Evolutionary conservation across 2,888 invertebrate species (phyloP).

Genomic region (Palloptera scutellata): DNA sequence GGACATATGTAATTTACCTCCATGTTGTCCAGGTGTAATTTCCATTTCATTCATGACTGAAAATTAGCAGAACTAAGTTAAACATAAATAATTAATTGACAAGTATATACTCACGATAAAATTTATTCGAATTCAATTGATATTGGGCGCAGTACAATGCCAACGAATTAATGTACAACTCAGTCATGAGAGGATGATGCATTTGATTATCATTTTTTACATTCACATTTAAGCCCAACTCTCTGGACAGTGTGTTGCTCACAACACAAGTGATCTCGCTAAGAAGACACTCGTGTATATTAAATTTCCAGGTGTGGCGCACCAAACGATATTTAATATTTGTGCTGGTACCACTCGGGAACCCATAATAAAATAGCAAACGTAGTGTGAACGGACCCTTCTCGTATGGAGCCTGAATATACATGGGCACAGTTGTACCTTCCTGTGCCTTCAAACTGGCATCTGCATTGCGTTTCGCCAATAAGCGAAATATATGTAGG

Average conservation of each 20-base stretch:
- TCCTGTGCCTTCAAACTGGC: conserved; percentile 57
- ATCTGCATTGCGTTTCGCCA: conserved; percentile 45
- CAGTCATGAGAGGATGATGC: conserved; percentile 65
- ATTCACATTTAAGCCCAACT: conserved; percentile 73
- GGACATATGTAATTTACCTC: conserved; percentile 42
- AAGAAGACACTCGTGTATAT: conserved; percentile 70
- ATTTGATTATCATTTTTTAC: conserved; percentile 75
- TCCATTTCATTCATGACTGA: conserved; percentile 61
- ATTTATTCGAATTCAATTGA: conserved; percentile 49
- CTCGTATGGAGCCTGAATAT: conserved; percentile 75
- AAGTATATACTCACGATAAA: conserved; percentile 52
- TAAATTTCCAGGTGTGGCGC: conserved; percentile 72
- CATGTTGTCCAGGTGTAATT: conserved; percentile 52
- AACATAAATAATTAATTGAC: not conserved
- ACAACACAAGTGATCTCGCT: conserved; percentile 66
- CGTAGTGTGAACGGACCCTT: conserved; percentile 72
- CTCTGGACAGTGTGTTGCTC: conserved; percentile 67
- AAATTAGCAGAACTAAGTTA: conserved; percentile 18
- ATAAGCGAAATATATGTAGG: conserved; percentile 60
- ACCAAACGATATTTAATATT: conserved; percentile 68
- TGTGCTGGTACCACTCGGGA: conserved; percentile 46
- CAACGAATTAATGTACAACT: conserved; percentile 57
- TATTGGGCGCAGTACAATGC: conserved; percentile 58
- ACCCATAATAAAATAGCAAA: conserved; percentile 78
- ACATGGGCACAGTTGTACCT: conserved; percentile 65